Conservation (phyloP, 2,888 invertebrate genomes). For the Hyposoter didymator region DNA sequence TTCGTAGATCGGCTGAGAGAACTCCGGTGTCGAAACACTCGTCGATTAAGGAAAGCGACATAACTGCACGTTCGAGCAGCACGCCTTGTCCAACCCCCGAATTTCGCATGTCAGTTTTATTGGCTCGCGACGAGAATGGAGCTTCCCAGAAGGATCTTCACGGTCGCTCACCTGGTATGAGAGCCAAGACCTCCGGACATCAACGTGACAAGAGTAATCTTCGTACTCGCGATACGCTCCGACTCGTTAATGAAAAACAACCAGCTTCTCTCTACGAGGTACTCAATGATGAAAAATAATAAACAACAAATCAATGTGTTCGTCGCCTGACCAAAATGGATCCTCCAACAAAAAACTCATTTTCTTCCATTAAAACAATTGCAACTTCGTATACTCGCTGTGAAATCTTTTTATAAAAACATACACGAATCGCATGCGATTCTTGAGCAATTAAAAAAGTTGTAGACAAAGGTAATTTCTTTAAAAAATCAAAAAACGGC, state of each 20-base stretch:
- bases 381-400: neutral
- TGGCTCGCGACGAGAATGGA: slow-evolving; percentile 88
- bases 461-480: too few species aligned
- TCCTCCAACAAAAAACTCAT: neutral
- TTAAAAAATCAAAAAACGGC: too few species aligned
- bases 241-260: slow-evolving; percentile 87
- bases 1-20: slow-evolving; percentile 79
- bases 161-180: slow-evolving; percentile 79
- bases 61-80: slow-evolving; percentile 74
- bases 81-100: slow-evolving; percentile 83
- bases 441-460: neutral
- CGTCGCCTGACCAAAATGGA: neutral
- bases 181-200: slow-evolving; percentile 78
- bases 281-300: slow-evolving; percentile 34
- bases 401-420: neutral
- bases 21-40: slow-evolving; percentile 80
- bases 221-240: slow-evolving; percentile 85
- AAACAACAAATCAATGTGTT: neutral
- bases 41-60: slow-evolving; percentile 79
- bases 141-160: slow-evolving; percentile 81
- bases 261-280: slow-evolving; percentile 80
- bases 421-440: neutral
- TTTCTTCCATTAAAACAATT: neutral
- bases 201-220: slow-evolving; percentile 81
- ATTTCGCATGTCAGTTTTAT: slow-evolving; percentile 90